Base-by-base conservation (phyloP, 2,888 invertebrate species). In the Harpagoxenus sublaevis region DNA sequence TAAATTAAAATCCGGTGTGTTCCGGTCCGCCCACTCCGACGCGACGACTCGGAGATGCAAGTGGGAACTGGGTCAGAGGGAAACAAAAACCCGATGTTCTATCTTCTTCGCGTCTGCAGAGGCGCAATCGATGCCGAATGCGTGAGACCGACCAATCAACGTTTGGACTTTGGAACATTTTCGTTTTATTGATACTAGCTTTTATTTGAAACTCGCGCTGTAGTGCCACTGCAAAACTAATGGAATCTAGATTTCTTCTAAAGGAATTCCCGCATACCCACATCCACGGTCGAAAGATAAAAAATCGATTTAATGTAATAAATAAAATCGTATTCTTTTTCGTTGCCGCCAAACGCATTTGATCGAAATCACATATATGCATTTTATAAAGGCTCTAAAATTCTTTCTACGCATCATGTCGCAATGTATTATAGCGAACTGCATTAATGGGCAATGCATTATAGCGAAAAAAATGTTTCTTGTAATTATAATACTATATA, bases 1-100 rank as follows among this genome's bases (percentile, higher is more conserved):
- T 77, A 86, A 88, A 84, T 87, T 87, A 86, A 90, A 87, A 84
- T 78, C 84, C 31, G 39, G 39, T 65, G 60, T 65, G 63, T 68
- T 70, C 79, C 82, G 45, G 71, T 83, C 84, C 84, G 78, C 86
- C 71, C 85, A 35, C 57, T 48, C 60, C 77, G 75, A 60, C 82
- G 6, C 35, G 35, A 35, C 35, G 51, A 71, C 53, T 63, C 53
- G 84, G 55, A 81, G 83, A 86, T 79, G 82, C 53, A 81, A 86
- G 77, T 35, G 74, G 74, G 71, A 87, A 88, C 63, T 86, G 39
- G 84, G 74, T 57, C 66, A 62, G 71, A 71, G 71, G 10, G 78
- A 35, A 79, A 78, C 60, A 68, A 84, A 84, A 68, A 68, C 53
- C 12, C 48, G 60, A 57, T 48, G 23, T 71, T 39, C 70, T 60